phyloP scores from a whole-genome alignment of 2,888 invertebrate genomes.

The Phortica magna region DNA sequence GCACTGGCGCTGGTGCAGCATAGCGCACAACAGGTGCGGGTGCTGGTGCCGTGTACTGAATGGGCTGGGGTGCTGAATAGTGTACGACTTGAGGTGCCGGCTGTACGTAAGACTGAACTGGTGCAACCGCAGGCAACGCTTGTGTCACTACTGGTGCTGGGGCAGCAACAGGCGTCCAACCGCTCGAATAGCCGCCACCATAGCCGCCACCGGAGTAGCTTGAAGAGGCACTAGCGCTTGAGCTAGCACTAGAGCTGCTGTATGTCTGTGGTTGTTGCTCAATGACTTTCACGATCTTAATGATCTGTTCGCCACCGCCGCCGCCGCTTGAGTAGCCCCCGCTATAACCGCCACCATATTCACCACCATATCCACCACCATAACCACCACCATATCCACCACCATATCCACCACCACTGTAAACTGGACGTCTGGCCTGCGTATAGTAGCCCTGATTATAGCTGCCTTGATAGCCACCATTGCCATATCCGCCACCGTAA shows the following conservation, averaged over 20 bases:
- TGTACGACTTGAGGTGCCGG: slow-evolving; percentile 22
- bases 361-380: slow-evolving; percentile 38
- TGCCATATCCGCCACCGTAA: slow-evolving; percentile 39
- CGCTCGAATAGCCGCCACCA: slow-evolving; percentile 45
- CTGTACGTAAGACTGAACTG: slow-evolving; percentile 41
- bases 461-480: slow-evolving; percentile 50
- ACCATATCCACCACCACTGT: slow-evolving; percentile 45
- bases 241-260: slow-evolving; percentile 40
- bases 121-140: slow-evolving; percentile 44
- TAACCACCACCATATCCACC: slow-evolving; percentile 35
- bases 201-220: slow-evolving; percentile 40
- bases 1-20: slow-evolving; percentile 28
- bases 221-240: slow-evolving; percentile 18
- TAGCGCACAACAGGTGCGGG: slow-evolving; percentile 14
- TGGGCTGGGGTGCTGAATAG: slow-evolving; percentile 21
- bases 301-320: slow-evolving; percentile 55
- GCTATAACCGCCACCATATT: slow-evolving; percentile 46
- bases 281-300: slow-evolving; percentile 71
- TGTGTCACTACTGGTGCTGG: slow-evolving; percentile 46
- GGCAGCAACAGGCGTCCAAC: slow-evolving; percentile 45
- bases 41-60: slow-evolving; percentile 25
- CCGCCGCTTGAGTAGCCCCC: slow-evolving; percentile 42
- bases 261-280: slow-evolving; percentile 61
- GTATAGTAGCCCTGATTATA: slow-evolving; percentile 59
- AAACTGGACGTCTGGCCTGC: slow-evolving; percentile 61